Evolutionary conservation across 2,797 vertebrate genomes (phyloP).

Genomic region (Amphiprion clarkii): DNA sequence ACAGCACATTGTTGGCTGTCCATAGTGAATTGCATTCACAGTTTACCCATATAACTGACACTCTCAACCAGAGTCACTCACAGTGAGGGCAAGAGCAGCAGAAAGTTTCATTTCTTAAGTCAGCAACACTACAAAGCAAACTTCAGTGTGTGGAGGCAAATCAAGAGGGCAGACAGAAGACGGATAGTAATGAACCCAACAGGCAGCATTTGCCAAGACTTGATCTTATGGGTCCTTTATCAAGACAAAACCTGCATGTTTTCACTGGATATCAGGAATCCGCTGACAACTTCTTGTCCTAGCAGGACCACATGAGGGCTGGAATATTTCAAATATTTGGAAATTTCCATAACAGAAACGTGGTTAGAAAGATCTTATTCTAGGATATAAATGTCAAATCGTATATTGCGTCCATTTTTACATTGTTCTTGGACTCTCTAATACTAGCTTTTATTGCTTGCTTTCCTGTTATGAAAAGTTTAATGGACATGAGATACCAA

Average conservation of each 20-base stretch:
- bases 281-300: slow-evolving; percentile 32
- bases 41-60: slow-evolving; percentile 30
- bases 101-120: slow-evolving; percentile 3
- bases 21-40: not conserved
- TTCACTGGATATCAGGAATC: slow-evolving; percentile 32
- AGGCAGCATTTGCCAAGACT: too few species aligned
- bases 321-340: slow-evolving; percentile 17
- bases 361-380: not conserved
- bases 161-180: not conserved
- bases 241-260: slow-evolving; percentile 9
- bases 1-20: not conserved
- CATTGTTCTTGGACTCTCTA: not conserved
- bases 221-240: not conserved
- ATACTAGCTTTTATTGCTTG: not conserved
- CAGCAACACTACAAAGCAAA: not conserved
- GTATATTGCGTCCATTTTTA: not conserved
- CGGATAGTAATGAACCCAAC: not conserved
- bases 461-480: not conserved
- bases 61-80: slow-evolving; percentile 21
- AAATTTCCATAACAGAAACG: slow-evolving; percentile 6
- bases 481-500: too few species aligned
- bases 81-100: not conserved
- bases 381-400: not conserved
- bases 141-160: not conserved
- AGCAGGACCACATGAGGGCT: slow-evolving; percentile 24